Evolutionary conservation across 1,140 invertebrate genomes (phyloP).

Genomic region (Latrodectus geometricus): DNA sequence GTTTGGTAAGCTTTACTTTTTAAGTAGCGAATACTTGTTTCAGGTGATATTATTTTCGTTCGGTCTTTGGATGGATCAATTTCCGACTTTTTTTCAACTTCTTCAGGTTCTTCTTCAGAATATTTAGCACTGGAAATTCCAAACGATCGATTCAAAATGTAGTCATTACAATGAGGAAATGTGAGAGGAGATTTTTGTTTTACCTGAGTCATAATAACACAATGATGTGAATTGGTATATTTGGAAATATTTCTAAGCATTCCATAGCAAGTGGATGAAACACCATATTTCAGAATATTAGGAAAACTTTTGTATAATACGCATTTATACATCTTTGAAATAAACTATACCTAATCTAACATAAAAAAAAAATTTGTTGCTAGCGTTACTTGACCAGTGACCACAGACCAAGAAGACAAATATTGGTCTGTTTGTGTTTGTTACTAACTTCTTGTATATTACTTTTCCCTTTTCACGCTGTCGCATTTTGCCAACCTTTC

Average conservation of each 20-base stretch:
- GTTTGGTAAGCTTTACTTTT: slow-evolving; percentile 84
- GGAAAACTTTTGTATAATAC: background rate
- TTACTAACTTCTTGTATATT: no score
- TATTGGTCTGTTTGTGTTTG: no score
- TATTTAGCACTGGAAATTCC: background rate
- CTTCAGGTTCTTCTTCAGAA: slow-evolving; percentile 10
- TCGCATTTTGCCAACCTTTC: no score
- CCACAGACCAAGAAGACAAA: no score
- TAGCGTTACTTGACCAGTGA: no score
- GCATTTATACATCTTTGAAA: background rate
- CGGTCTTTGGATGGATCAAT: slow-evolving; percentile 76
- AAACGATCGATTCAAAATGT: background rate
- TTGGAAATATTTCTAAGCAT: no score
- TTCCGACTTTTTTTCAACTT: background rate
- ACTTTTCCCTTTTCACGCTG: no score
- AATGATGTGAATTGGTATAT: no score
- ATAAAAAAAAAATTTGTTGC: no score
- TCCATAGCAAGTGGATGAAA: no score
- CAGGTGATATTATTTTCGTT: slow-evolving; percentile 78
- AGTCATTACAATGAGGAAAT: no score
- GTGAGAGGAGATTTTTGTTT: background rate
- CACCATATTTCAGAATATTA: background rate
- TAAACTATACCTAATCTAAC: background rate
- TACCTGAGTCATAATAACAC: background rate
- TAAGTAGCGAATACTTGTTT: slow-evolving; percentile 87